These are phyloP conservation scores for Chaetodon trifasciatus DNA, from an alignment of 2,797 vertebrate genomes.

Conservation along the genomic window DNA sequence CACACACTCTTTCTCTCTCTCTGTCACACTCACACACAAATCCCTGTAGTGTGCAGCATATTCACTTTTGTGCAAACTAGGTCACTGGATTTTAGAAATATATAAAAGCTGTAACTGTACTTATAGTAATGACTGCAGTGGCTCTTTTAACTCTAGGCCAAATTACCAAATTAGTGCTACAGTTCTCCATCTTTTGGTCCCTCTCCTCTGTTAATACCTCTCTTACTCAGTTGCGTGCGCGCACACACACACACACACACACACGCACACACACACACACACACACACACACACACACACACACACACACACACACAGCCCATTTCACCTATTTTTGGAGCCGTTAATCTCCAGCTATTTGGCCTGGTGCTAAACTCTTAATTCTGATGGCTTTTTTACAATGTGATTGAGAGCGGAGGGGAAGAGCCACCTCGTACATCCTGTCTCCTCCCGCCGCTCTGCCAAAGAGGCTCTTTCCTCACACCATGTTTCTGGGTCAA, in stretches of 20 bases:
- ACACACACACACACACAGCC: slow-evolving; percentile 10
- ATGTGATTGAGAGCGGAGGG: slow-evolving; percentile 58
- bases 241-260: slow-evolving; percentile 18
- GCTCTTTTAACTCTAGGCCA: slow-evolving; percentile 38
- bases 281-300: slow-evolving; percentile 10
- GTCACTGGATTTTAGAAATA: slow-evolving; percentile 41
- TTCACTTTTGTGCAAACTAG: slow-evolving; percentile 36
- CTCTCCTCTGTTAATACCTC: slow-evolving; percentile 34
- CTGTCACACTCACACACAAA: neutral
- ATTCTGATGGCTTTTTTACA: slow-evolving; percentile 71
- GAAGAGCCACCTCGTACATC: slow-evolving; percentile 42
- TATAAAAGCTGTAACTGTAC: slow-evolving; percentile 40
- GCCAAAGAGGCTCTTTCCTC: slow-evolving; percentile 28
- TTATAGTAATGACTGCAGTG: slow-evolving; percentile 41
- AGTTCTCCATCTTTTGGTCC: slow-evolving; percentile 3
- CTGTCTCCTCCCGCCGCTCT: slow-evolving; percentile 24
- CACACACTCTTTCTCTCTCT: neutral
- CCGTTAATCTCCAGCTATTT: slow-evolving; percentile 77
- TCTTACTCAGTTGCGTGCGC: neutral
- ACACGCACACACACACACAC: slow-evolving; percentile 20
- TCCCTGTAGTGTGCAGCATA: slow-evolving; percentile 4
- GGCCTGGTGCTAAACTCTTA: slow-evolving; percentile 67
- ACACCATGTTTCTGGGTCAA: slow-evolving; percentile 45
- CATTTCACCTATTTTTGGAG: slow-evolving; percentile 73
- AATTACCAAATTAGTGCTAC: slow-evolving; percentile 43